Conservation (phyloP, 2,888 invertebrate species). For the Prosopocoilus inquinatus region DNA sequence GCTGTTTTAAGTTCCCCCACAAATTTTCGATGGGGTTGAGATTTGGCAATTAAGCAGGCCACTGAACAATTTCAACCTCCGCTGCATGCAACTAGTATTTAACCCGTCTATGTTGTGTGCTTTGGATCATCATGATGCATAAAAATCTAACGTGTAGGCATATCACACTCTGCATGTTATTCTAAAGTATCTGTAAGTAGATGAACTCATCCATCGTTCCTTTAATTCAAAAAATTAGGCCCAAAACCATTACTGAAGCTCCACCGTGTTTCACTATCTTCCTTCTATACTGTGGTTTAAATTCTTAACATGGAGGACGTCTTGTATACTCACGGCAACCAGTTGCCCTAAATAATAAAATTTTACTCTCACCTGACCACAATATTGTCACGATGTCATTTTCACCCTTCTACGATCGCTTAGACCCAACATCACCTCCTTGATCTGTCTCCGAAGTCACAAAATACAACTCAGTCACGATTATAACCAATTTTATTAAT, state of each 20-base stretch:
- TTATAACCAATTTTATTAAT: no score
- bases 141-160: slow-evolving; percentile 7
- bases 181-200: slow-evolving; percentile 5
- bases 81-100: slow-evolving; percentile 4
- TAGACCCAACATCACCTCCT: no score
- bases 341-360: slow-evolving; percentile 8
- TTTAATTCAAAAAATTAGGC: slow-evolving; percentile 5
- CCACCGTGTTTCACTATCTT: slow-evolving; percentile 9
- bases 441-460: no score
- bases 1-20: slow-evolving; percentile 1
- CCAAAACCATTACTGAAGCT: slow-evolving; percentile 3
- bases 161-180: slow-evolving; percentile 7
- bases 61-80: slow-evolving; percentile 1
- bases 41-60: neutral
- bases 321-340: slow-evolving; percentile 2
- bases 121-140: slow-evolving; percentile 13
- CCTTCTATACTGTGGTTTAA: neutral
- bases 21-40: slow-evolving; percentile 7
- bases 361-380: slow-evolving; percentile 11
- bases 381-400: no score
- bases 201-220: slow-evolving; percentile 1
- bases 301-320: neutral
- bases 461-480: no score
- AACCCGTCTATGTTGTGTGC: slow-evolving; percentile 6
- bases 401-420: no score